Base-by-base conservation (phyloP, 2,888 invertebrate genomes). In the Cephus pulcher region DNA sequence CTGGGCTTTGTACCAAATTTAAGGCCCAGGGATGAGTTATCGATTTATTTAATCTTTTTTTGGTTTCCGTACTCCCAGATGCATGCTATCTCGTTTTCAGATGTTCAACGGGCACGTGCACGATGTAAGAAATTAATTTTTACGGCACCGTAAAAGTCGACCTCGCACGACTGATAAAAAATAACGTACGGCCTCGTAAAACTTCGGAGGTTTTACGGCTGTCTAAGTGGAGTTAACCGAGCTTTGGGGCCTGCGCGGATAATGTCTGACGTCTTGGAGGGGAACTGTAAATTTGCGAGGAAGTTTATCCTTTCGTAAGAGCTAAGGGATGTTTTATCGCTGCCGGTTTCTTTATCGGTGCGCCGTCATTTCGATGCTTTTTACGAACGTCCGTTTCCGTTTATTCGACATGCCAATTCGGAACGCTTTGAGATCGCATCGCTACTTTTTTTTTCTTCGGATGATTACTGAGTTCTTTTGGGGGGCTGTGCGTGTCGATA, bases 161-260 rank as follows among this genome's bases (percentile, higher is more conserved):
- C 30, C 68, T 34, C 34, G 68, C 71, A 40, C 69, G 40, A 34
- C 34, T 37, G 74, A 74, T 74, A 74, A 75, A 78, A 75, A 78
- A 78, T 75, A 78, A 78, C 71, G 71, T 30, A 74, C 74, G 35
- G 35, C 12, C 30, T 37, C 33, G 71, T 73, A 79, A 82, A 80
- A 82, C 70, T 80, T 56, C 37, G 69, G 69, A 40, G 71, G 71
- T 40, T 80, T 82, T 78, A 82, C 40, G 79, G 77, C 74, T 71
- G 70, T 75, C 82, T 78, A 77, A 82, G 76, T 80, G 76, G 15
- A 68, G 34, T 34, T 79, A 84, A 80, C 34, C 75, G 30, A 71
- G 56, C 34, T 37, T 73, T 70, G 56, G 79, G 80, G 23, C 56
- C 74, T 71, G 76, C 75, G 76, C 35, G 37, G 78, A 81, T 83